These are phyloP conservation scores for Drosophila lacteicornis DNA, from an alignment of 1,140 invertebrate genomes.

Conservation along the genomic window DNA sequence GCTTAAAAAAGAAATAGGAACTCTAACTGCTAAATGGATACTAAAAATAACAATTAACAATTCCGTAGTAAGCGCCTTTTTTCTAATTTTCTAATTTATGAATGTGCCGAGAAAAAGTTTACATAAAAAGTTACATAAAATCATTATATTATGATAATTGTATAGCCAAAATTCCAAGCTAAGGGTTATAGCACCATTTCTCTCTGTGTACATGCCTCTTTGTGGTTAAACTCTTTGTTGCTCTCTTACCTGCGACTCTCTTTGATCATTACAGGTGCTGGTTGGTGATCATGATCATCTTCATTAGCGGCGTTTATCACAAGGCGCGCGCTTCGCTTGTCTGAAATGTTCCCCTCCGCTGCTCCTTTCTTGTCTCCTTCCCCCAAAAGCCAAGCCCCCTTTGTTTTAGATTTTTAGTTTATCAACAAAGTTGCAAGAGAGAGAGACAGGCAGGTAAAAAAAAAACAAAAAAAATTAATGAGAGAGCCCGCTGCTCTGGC, in stretches of 20 bases:
- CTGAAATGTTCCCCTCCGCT: slow-evolving; percentile 6
- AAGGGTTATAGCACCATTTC: not conserved
- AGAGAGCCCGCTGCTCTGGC: slow-evolving; percentile 13
- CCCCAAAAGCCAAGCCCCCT: slow-evolving; percentile 27
- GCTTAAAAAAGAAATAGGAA: no score
- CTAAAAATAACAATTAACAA: no score
- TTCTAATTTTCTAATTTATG: no score
- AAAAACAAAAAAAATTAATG: not conserved
- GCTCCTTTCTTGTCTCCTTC: slow-evolving; percentile 9
- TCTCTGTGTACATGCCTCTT: slow-evolving; percentile 6
- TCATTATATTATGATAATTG: no score
- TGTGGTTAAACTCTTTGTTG: not conserved
- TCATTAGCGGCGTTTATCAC: slow-evolving; percentile 70
- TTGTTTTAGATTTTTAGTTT: slow-evolving; percentile 67
- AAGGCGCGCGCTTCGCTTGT: slow-evolving; percentile 55
- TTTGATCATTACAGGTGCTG: slow-evolving; percentile 36
- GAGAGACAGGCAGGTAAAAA: slow-evolving; percentile 5
- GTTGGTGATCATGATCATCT: slow-evolving; percentile 36
- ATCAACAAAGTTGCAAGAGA: slow-evolving; percentile 72
- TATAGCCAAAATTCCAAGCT: no score
- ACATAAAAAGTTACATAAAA: no score
- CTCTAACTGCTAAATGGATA: no score
- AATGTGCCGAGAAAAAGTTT: no score
- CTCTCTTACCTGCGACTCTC: slow-evolving; percentile 53
- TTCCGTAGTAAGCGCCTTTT: no score